Evolutionary conservation across 2,888 invertebrate genomes (phyloP), one percentile per base, ranked within the genome.

Genomic region (Eupithecia exiguata): DNA sequence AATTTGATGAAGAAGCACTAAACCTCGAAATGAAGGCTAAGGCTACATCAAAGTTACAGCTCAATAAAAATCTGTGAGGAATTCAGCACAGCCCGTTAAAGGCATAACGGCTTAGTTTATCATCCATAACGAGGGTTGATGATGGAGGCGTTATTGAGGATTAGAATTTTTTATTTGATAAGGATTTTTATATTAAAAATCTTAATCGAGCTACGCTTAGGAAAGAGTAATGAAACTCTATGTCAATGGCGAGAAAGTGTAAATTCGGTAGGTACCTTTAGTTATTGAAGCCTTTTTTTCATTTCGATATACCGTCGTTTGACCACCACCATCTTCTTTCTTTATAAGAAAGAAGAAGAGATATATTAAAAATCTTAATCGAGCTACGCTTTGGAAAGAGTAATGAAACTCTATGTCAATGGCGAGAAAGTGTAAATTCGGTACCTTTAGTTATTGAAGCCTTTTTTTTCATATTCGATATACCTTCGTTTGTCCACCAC

Each of bases 21-120:
- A 35, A 62, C 18, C 58, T 25, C 25, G 58, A 58, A 66, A 67
- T 43, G 58, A 71, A 72, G 70, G 68, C 43, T 70, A 76, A 76
- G 71, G 65, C 76, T 72, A 58, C 25, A 75, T 78, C 68, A 83
- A 83, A 77, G 83, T 86, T 83, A 88, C 79, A 79, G 80, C 78
- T 58, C 77, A 61, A 83, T 89, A 86, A 88, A 89, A 89, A 89
- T 89, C 89, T 88, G 87, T 86, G 88, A 86, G 85, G 83, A 83
- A 84, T 81, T 81, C 79, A 80, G 73, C 80, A 65, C 36, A 77
- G 79, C 75, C 80, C 83, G 84, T 87, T 84, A 87, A 80, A 77
- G 80, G 81, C 81, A 85, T 86, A 83, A 84, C 84, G 70, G 70
- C 77, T 63, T 87, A 88, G 86, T 88, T 89, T 88, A 89, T 85